These are phyloP conservation scores for Apamea crenata DNA, from an alignment of 2,888 invertebrate genomes.

Conservation along the genomic window DNA sequence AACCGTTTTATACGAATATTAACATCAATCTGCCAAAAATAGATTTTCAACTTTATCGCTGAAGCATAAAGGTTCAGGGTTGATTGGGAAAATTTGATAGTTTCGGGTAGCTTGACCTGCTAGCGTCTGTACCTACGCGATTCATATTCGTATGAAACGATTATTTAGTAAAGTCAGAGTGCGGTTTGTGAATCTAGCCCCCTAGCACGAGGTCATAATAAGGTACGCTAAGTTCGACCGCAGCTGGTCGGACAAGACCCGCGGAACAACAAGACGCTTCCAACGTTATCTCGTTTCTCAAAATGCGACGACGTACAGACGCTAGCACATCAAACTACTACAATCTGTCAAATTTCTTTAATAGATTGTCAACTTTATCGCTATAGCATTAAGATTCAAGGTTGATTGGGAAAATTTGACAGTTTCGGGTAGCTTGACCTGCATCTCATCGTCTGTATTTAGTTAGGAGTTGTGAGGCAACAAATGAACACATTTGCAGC, in stretches of 20 bases:
- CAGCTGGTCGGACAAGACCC: neutral
- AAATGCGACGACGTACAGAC: neutral
- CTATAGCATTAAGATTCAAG: no score
- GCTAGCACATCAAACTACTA: no score
- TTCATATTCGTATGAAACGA: neutral
- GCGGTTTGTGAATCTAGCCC: neutral
- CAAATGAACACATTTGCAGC: neutral
- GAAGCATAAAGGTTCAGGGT: no score
- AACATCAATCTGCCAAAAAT: no score
- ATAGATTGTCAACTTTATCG: no score
- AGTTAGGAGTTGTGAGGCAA: neutral
- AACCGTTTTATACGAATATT: neutral
- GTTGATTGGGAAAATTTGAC: no score
- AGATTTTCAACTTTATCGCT: no score
- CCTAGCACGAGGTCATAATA: neutral
- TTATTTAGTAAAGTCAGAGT: neutral
- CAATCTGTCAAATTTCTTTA: no score
- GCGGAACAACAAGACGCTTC: neutral
- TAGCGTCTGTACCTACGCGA: neutral
- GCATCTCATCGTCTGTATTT: neutral
- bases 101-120: no score
- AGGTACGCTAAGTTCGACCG: neutral
- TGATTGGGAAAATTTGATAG: no score
- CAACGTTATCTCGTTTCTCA: neutral
- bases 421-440: no score